Conservation (phyloP, 1,140 invertebrate species). For the Pseudobourletiella spinata region DNA sequence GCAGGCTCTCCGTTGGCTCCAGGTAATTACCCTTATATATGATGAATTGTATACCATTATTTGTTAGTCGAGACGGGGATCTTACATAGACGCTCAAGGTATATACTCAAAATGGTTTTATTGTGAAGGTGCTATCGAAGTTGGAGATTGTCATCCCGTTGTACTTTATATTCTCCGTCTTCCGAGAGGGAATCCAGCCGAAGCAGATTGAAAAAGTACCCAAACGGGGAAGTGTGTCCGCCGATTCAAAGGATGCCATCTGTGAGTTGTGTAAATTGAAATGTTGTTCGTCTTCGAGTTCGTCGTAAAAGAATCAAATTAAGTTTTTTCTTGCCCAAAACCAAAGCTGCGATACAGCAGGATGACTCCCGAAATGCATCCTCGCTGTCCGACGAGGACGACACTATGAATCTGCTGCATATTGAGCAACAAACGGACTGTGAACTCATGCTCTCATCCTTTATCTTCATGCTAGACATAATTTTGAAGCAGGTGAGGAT, state of each 20-base stretch:
- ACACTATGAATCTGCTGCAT: slow-evolving; percentile 7
- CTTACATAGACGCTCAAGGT: too few species aligned
- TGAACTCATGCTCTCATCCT: slow-evolving; percentile 77
- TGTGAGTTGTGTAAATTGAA: too few species aligned
- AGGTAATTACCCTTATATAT: slow-evolving; percentile 48
- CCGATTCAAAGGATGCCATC: slow-evolving; percentile 23
- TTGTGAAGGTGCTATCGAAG: slow-evolving; percentile 67
- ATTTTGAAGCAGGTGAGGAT: slow-evolving; percentile 73
- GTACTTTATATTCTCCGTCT: slow-evolving; percentile 75
- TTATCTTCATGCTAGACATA: slow-evolving; percentile 93
- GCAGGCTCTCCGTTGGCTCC: slow-evolving; percentile 90
- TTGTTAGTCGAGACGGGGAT: too few species aligned
- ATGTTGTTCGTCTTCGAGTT: neutral
- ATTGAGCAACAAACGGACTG: slow-evolving; percentile 38
- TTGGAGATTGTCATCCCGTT: slow-evolving; percentile 82
- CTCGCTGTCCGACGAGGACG: slow-evolving; percentile 55
- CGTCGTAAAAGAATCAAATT: neutral
- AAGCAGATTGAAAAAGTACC: slow-evolving; percentile 28
- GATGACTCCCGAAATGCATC: slow-evolving; percentile 60
- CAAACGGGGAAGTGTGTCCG: slow-evolving; percentile 31
- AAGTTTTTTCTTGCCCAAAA: slow-evolving; percentile 22
- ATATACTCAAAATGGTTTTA: too few species aligned
- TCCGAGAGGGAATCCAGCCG: slow-evolving; percentile 58
- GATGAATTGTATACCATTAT: too few species aligned
- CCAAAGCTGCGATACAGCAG: slow-evolving; percentile 46